phyloP scores from a whole-genome alignment of 1,140 invertebrate genomes.

The Aleiodes sp. region DNA sequence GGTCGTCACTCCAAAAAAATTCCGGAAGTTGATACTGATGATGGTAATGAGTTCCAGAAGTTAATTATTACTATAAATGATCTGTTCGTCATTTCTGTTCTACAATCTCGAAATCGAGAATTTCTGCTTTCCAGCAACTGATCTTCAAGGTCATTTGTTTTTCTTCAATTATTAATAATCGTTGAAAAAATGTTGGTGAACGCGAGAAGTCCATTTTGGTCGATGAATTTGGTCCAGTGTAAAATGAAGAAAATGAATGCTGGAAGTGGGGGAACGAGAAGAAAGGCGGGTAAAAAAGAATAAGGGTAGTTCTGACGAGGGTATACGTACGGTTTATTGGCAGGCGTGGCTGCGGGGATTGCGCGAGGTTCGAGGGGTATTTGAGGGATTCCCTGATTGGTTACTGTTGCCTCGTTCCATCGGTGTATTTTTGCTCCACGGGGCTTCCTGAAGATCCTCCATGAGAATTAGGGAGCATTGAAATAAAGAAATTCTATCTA shows the following conservation, averaged over 20 bases:
- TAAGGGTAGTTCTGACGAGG: constrained; percentile 58
- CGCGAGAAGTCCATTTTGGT: constrained; percentile 30
- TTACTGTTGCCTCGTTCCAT: constrained; percentile 42
- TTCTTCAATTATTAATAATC: neutral
- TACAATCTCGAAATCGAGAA: no score
- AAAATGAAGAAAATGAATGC: constrained; percentile 22
- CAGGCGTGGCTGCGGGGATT: constrained; percentile 63
- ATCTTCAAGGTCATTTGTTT: no score
- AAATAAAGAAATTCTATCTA: constrained; percentile 32
- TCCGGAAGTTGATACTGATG: no score
- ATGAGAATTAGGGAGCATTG: constrained; percentile 19
- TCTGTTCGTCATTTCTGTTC: no score
- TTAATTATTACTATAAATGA: no score
- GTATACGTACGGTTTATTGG: constrained; percentile 59
- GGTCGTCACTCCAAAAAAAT: no score
- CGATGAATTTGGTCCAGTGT: constrained; percentile 45
- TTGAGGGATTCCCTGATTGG: constrained; percentile 60
- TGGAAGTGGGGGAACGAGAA: constrained; percentile 25
- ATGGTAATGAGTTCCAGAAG: no score
- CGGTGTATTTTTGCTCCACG: constrained; percentile 28
- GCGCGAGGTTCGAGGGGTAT: constrained; percentile 51
- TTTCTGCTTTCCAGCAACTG: no score
- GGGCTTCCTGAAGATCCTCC: constrained; percentile 35
- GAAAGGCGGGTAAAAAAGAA: constrained; percentile 45
- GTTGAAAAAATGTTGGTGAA: constrained; percentile 8